Evolutionary conservation across 2,113 vertebrate species (phyloP).

Genomic region (Osmerus eperlanus): DNA sequence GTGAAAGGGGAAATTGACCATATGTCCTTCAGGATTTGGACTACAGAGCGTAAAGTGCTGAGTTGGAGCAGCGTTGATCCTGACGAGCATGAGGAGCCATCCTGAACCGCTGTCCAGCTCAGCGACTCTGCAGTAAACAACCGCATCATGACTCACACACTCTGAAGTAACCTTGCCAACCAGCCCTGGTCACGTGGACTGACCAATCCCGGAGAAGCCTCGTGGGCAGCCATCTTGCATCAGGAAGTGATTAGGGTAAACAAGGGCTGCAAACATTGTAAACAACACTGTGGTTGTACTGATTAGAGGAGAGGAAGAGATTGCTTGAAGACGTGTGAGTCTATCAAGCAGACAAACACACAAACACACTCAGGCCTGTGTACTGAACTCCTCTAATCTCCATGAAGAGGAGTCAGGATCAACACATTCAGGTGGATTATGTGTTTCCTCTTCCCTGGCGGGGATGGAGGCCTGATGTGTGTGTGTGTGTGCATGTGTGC

Average conservation of each 20-base stretch:
- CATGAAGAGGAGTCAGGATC: conserved; percentile 31
- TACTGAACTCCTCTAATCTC: conserved; percentile 43
- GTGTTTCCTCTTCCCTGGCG: not conserved
- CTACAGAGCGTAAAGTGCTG: not conserved
- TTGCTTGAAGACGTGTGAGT: conserved; percentile 50
- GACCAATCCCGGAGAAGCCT: not conserved
- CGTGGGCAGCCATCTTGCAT: conserved; percentile 35
- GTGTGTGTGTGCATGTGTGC: not conserved
- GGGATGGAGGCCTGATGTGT: conserved; percentile 16
- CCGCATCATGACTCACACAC: conserved; percentile 27
- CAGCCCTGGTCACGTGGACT: conserved; percentile 32
- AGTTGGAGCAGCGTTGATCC: not conserved
- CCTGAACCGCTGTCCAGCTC: conserved; percentile 23
- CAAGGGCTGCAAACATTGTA: conserved; percentile 49
- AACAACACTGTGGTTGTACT: conserved; percentile 53
- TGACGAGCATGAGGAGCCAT: too few relatives aligned
- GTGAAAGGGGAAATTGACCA: not conserved
- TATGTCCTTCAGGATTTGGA: not conserved
- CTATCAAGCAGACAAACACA: conserved; percentile 2
- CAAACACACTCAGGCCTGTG: conserved; percentile 8
- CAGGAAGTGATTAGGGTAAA: conserved; percentile 66
- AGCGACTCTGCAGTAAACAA: conserved; percentile 55
- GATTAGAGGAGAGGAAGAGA: conserved; percentile 53
- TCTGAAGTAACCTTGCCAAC: conserved; percentile 24
- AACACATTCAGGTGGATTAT: conserved; percentile 43